These are phyloP conservation scores for Drosophila sordidula DNA, from an alignment of 2,888 invertebrate genomes.

Conservation along the genomic window DNA sequence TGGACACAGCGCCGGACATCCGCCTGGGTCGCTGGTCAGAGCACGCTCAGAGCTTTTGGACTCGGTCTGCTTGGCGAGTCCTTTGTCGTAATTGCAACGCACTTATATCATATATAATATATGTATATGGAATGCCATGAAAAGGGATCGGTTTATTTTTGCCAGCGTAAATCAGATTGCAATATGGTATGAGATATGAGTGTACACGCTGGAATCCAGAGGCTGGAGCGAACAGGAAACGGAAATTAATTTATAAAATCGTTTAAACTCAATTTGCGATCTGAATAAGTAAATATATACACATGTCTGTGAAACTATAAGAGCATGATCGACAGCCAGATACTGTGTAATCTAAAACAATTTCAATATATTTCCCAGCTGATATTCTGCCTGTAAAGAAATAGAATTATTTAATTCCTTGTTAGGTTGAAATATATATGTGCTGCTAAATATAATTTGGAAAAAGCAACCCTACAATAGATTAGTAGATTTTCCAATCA, in stretches of 20 bases:
- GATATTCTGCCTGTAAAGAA: too few relatives aligned
- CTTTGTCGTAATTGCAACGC: constrained; percentile 53
- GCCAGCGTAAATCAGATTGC: constrained; percentile 48
- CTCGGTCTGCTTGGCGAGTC: constrained; percentile 5
- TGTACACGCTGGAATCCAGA: constrained; percentile 19
- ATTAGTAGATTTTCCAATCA: not conserved
- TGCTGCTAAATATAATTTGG: too few relatives aligned
- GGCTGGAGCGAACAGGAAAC: constrained; percentile 52
- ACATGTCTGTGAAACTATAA: not conserved
- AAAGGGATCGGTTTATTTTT: constrained; percentile 41
- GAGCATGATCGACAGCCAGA: constrained; percentile 7
- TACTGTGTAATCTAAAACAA: constrained; percentile 2
- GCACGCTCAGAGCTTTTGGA: constrained; percentile 37
- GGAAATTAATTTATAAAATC: constrained; percentile 79
- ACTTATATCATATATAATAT: too few relatives aligned
- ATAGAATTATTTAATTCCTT: too few relatives aligned
- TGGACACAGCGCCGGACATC: constrained; percentile 49
- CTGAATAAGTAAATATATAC: constrained; percentile 58
- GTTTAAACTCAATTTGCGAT: constrained; percentile 72
- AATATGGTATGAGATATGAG: constrained; percentile 32
- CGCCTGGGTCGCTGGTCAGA: constrained; percentile 31
- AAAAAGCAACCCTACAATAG: too few relatives aligned
- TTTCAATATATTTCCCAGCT: too few relatives aligned
- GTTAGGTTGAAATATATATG: too few relatives aligned
- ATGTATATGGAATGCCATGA: constrained; percentile 31